Evolutionary conservation across 23 tunicate species (phyloP), one percentile per base, ranked within the genome.

Genomic region (Diplosoma virens): DNA sequence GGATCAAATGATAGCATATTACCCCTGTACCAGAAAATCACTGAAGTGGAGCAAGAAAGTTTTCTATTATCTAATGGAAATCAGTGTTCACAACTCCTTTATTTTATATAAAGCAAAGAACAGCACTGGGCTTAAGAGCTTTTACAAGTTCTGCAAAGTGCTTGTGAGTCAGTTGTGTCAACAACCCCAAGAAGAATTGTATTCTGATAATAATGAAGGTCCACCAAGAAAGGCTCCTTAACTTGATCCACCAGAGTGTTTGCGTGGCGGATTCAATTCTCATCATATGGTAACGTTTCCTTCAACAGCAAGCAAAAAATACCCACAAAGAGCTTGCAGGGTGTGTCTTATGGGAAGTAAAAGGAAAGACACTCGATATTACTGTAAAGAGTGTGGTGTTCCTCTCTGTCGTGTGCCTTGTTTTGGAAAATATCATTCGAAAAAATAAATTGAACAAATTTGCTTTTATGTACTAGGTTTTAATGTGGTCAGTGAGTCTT

Each of bases 41-140:
- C 33, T 59, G 48, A 54, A 76, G 47, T 76, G 81, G 81, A 76
- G 71, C 48, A 76, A 54, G 48, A 76, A 76, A 48, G 46, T 74
- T 46, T 74, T 48, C 17, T 74, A 22, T 55, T 76, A 76, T 33
- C 71, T 76, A 25, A 55, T 76, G 68, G 81, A 76, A 23, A 59
- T 76, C 32, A n/a, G 31, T 3, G 54, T 76, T 33, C 71, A 76
- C 67, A 76, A 76, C 47, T 58, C 71, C 79, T 74, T 22, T 55
- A 36, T 74, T 27, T 52, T 74, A 20, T 74, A 74, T 36, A 53
- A 52, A 20, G 30, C 67, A 11, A 47, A 46, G 22, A 63, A 35
- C 70, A 63, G 70, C 16, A 30, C 35, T 6, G 35, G 70, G 70
- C 9, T 35, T 20, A 63, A 27, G 70, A 27, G 16, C 35, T 29